Conservation (phyloP, 1,140 invertebrate genomes). For the Palaemon carinicauda region DNA sequence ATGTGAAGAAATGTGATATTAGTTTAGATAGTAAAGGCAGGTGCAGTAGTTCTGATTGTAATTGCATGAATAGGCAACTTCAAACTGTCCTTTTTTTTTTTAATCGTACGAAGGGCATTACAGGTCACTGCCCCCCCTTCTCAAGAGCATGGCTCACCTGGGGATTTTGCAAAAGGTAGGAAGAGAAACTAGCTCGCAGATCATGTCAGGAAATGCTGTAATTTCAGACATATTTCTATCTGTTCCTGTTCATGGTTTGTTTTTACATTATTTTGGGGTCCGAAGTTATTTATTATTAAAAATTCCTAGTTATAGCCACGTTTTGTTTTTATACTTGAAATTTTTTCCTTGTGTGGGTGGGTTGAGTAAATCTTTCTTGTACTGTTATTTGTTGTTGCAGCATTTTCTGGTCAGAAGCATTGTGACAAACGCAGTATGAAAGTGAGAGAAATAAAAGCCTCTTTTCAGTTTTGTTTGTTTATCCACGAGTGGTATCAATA, state of each 20-base stretch:
- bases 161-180: not conserved
- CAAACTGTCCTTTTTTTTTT: not conserved
- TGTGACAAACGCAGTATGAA: conserved; percentile 34
- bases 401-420: conserved; percentile 33
- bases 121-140: not conserved
- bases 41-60: conserved; percentile 5
- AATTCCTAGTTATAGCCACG: not conserved
- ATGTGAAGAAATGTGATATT: conserved; percentile 46
- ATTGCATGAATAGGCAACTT: conserved; percentile 28
- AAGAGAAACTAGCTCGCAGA: conserved; percentile 7
- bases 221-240: not conserved
- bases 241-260: not conserved
- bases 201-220: conserved; percentile 26
- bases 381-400: conserved; percentile 30
- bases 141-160: not conserved
- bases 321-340: conserved; percentile 7
- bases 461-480: conserved; percentile 20
- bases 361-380: conserved; percentile 3
- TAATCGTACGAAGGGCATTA: not conserved
- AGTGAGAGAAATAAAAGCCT: conserved; percentile 47
- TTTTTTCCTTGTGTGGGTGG: not conserved
- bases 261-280: not conserved
- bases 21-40: conserved; percentile 41
- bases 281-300: not conserved
- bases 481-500: not conserved